A percentile compares a stretch with the other conserved stretches of the same genome.
phyloP scores from a whole-genome alignment of 1,140 invertebrate species.

The Zaprionus ornatus region DNA sequence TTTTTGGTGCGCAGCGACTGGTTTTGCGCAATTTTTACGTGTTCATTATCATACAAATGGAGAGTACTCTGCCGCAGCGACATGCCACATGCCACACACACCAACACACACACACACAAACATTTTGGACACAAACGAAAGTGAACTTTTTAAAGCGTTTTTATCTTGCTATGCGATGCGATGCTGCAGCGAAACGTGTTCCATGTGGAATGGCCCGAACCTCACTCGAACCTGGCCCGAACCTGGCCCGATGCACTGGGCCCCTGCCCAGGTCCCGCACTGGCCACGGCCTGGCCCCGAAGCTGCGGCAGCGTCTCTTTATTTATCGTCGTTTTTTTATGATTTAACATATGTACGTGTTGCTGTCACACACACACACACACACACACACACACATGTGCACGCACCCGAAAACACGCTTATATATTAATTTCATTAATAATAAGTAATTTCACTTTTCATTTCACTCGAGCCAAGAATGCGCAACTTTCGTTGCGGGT shows the following conservation, averaged over 20 bases:
- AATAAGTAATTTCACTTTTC: conserved; percentile 82
- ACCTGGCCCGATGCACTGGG: conserved; percentile 17
- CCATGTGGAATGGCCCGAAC: conserved; percentile 50
- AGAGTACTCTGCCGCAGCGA: conserved; percentile 45
- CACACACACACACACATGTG: conserved; percentile 16
- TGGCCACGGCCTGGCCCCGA: neutral
- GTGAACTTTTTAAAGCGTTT: conserved; percentile 77
- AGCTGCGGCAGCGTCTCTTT: conserved; percentile 42
- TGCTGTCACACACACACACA: conserved; percentile 60
- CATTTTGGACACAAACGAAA: conserved; percentile 77
- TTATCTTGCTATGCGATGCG: conserved; percentile 42
- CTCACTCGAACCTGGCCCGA: conserved; percentile 30
- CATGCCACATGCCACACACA: conserved; percentile 22
- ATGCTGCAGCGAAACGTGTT: conserved; percentile 63
- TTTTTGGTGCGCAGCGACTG: conserved; percentile 72
- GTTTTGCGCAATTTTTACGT: conserved; percentile 72
- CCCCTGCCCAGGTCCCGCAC: conserved; percentile 3
- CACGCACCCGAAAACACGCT: conserved; percentile 56
- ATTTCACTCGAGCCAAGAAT: conserved; percentile 73
- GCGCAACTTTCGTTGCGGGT: conserved; percentile 79
- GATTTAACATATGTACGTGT: conserved; percentile 81
- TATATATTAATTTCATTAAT: conserved; percentile 83
- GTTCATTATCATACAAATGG: conserved; percentile 74
- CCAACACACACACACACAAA: conserved; percentile 19
- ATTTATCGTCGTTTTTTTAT: conserved; percentile 79